phyloP scores from a whole-genome alignment of 2,888 invertebrate species.

The Lasioglossum figueresi region DNA sequence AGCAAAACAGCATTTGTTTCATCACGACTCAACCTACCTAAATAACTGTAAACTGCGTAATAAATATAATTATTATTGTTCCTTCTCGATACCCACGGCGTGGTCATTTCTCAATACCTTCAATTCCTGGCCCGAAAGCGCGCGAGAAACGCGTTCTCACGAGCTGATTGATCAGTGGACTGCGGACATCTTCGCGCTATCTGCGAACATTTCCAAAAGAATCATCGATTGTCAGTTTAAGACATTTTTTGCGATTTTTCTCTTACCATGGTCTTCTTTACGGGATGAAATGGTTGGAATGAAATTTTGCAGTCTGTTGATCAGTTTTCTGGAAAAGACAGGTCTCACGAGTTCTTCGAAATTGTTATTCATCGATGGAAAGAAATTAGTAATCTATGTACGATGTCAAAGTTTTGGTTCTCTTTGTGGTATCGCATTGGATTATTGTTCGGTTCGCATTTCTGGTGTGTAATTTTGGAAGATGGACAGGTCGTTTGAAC shows the following conservation, averaged over 20 bases:
- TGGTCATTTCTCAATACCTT: constrained; percentile 21
- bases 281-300: background rate
- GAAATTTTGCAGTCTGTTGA: background rate
- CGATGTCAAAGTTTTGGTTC: background rate
- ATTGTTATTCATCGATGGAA: background rate
- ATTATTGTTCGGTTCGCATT: background rate
- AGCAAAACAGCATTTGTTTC: constrained; percentile 48
- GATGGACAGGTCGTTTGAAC: background rate
- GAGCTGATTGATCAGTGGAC: background rate
- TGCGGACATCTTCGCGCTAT: background rate
- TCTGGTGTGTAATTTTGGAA: background rate
- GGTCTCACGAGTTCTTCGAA: background rate
- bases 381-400: background rate
- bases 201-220: background rate
- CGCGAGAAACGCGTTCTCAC: background rate
- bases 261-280: background rate
- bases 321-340: background rate
- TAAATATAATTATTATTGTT: constrained; percentile 64
- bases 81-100: constrained; percentile 54
- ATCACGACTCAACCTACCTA: constrained; percentile 60
- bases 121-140: constrained; percentile 5
- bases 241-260: background rate
- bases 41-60: constrained; percentile 63
- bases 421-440: background rate
- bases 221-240: background rate